Percentiles rank a stretch among this genome's conserved stretches.
Conservation (phyloP, 2,797 vertebrate species). For the Sciurus vulgaris region DNA sequence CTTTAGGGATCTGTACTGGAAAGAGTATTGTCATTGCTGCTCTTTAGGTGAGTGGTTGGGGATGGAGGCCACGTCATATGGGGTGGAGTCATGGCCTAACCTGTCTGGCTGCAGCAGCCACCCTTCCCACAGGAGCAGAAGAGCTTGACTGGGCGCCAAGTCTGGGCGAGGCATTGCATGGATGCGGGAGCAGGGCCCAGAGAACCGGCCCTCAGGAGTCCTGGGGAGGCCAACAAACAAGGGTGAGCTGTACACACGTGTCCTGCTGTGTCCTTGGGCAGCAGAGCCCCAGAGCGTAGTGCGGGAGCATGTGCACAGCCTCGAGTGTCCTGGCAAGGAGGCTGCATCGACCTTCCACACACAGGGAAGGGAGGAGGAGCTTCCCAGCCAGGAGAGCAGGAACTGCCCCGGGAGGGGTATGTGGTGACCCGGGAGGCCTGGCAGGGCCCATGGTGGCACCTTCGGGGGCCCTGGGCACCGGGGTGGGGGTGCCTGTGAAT, state of each 20-base stretch:
- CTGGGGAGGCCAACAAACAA: background rate
- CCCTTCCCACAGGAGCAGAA: background rate
- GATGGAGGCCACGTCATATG: background rate
- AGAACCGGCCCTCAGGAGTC: no score
- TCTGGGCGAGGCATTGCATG: background rate
- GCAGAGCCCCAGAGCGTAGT: background rate
- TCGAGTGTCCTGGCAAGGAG: background rate
- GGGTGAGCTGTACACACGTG: rapidly evolving
- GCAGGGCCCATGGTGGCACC: background rate
- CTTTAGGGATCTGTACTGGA: background rate
- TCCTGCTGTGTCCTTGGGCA: no score
- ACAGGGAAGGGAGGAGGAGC: no score
- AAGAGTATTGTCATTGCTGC: background rate
- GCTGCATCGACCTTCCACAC: background rate
- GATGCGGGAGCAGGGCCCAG: background rate
- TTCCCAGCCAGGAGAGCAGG: background rate
- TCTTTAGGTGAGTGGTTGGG: background rate
- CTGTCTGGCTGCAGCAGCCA: background rate
- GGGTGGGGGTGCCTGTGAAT: background rate
- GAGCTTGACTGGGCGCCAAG: no score
- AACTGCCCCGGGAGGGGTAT: background rate
- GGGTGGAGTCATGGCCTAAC: background rate
- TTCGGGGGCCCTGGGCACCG: background rate
- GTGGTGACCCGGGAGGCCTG: background rate
- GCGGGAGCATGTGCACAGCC: background rate